phyloP scores from a whole-genome alignment of 1,140 invertebrate genomes.

The Monomorium pharaonis region DNA sequence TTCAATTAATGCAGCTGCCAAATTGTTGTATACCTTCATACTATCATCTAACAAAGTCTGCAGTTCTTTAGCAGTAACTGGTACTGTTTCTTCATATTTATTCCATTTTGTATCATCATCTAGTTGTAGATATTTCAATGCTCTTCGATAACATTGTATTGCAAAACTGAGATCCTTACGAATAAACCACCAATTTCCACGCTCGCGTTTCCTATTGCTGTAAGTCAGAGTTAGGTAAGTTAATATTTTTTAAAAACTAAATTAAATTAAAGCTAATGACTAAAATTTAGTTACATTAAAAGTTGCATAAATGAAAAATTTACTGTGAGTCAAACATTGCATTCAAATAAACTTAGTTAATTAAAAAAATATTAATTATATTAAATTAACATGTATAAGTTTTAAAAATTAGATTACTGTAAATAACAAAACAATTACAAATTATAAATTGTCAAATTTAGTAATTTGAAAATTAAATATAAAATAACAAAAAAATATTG shows the following conservation, averaged over 20 bases:
- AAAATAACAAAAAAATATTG: too few relatives aligned
- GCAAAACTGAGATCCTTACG: constrained; percentile 91
- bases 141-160: constrained; percentile 93
- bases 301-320: too few relatives aligned
- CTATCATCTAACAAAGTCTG: constrained; percentile 90
- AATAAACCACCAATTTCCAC: constrained; percentile 95
- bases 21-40: constrained; percentile 94
- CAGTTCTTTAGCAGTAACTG: constrained; percentile 85
- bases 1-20: constrained; percentile 95
- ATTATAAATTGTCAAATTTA: too few relatives aligned
- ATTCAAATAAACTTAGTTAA: too few relatives aligned
- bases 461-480: too few relatives aligned
- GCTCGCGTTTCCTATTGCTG: constrained; percentile 91
- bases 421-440: too few relatives aligned
- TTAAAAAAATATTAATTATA: too few relatives aligned
- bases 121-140: constrained; percentile 91
- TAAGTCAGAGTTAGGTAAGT: neutral
- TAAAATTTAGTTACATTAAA: neutral
- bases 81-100: constrained; percentile 68
- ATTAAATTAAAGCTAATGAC: too few relatives aligned
- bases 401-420: too few relatives aligned
- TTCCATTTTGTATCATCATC: constrained; percentile 79
- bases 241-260: too few relatives aligned
- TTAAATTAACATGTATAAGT: too few relatives aligned
- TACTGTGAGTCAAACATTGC: too few relatives aligned